phyloP scores from a whole-genome alignment of 1,140 invertebrate genomes.

The Trachymyrmex septentrionalis region DNA sequence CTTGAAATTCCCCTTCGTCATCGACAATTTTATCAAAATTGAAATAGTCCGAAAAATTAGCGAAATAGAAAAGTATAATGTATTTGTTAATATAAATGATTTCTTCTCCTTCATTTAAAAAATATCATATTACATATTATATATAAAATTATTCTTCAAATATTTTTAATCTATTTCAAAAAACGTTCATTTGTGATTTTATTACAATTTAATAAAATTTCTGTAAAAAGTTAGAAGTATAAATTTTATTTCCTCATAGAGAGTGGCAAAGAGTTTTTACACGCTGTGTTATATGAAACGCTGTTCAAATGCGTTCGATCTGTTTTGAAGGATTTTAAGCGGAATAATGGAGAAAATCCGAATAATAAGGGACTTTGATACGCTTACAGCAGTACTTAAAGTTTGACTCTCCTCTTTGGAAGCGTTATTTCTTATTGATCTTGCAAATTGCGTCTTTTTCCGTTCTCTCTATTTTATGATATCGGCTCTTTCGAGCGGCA shows the following conservation, averaged over 20 bases:
- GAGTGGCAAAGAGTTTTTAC: background rate
- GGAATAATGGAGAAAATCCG: conserved; percentile 22
- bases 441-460: conserved; percentile 53
- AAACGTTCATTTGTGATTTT: background rate
- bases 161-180: background rate
- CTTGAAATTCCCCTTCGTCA: conserved; percentile 7
- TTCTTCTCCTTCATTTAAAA: background rate
- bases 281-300: background rate
- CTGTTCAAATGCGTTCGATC: background rate
- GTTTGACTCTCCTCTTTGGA: conserved; percentile 25
- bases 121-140: too few relatives aligned
- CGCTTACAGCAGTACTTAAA: conserved; percentile 40
- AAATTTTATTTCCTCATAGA: background rate
- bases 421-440: conserved; percentile 51
- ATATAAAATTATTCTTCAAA: conserved; percentile 23
- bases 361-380: conserved; percentile 31
- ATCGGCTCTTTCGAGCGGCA: conserved; percentile 35
- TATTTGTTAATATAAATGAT: background rate
- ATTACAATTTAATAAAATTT: background rate
- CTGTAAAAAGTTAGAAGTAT: background rate
- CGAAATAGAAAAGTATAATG: conserved; percentile 19
- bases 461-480: conserved; percentile 34
- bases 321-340: background rate
- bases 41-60: conserved; percentile 1
- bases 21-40: conserved; percentile 12